Base-by-base conservation (phyloP, 2,888 invertebrate genomes). In the Unio pictorum region DNA sequence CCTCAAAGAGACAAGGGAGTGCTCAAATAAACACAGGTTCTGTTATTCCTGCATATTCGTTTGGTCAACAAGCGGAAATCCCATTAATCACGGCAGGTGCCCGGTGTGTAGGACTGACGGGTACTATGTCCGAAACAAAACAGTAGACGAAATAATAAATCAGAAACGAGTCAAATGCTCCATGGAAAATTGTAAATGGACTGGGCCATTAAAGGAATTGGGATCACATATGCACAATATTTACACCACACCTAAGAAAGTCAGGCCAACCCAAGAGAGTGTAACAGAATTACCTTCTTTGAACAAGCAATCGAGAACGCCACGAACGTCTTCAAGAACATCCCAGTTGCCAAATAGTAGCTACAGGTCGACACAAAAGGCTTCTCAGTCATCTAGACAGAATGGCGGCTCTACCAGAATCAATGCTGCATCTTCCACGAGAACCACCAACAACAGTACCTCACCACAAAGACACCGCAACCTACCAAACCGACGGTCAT, bases 21-120 rank as follows among this genome's bases (percentile, higher is more conserved):
- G 89, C 69, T 73, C 73, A 64, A 89, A 89, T 79, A 82, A 83
- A 54, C 89, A 89, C 78, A 81, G 83, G 68, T 89, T 88, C 78
- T 89, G 89, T 72, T 82, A 85, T 67, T 82, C 86, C 2, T 89
- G 89, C 71, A 83, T 88, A 54, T 84, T 84, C 61, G 87, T 87
- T 54, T 89, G 89, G 89, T 84, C 87, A 18, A 84, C 88, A 4
- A 87, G 87, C 55, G 86, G 84, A n/a, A 82, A 84, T 66, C 80
- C 81, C 56, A 77, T 81, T 28, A 88, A 88, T 73, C 84, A 87
- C 64, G 75, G 84, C 45, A 80, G 84, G 61, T 89, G 89, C 70
- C 89, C 89, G 20, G 85, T 88, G n/a, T 89, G 89, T 72, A 74
- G 88, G 6, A 72, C 68, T 45, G 82, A 80, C 7, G 80, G 85